These are phyloP conservation scores for Merops nubicus DNA, from an alignment of 2,113 vertebrate genomes.

Conservation along the genomic window DNA sequence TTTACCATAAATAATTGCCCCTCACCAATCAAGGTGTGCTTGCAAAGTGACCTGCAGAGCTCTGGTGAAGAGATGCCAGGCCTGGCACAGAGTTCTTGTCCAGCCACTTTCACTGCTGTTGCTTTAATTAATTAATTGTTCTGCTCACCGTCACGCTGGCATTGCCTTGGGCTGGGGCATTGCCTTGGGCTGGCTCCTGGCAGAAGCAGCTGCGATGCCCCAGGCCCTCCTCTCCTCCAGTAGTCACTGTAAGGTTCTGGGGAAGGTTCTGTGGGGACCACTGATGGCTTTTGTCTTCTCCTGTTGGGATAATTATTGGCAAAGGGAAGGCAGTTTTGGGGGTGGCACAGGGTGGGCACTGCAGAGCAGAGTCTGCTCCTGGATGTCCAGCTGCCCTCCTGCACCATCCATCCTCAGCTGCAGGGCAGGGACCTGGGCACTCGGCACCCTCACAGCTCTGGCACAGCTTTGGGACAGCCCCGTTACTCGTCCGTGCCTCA, in stretches of 20 bases:
- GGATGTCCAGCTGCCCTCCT: accelerated
- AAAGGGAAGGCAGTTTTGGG: neutral
- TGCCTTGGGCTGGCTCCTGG: neutral
- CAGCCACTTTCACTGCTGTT: accelerated
- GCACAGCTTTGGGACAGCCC: neutral
- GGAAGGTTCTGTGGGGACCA: accelerated
- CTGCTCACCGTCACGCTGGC: neutral
- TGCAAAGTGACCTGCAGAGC: neutral
- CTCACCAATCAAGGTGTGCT: neutral
- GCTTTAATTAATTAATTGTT: neutral
- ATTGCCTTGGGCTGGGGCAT: neutral
- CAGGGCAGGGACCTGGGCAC: neutral
- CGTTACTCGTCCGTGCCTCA: accelerated
- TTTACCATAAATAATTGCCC: neutral
- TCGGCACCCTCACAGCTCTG: accelerated
- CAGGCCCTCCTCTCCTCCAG: accelerated
- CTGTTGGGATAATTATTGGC: neutral
- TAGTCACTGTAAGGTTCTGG: accelerated
- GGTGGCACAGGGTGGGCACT: neutral
- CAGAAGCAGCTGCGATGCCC: accelerated
- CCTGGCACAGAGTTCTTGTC: neutral
- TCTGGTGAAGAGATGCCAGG: neutral
- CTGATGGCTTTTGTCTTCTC: accelerated
- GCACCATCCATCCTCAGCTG: accelerated
- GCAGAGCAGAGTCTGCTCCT: neutral